phyloP scores from a whole-genome alignment of 2,113 vertebrate genomes.

The Osmerus eperlanus region DNA sequence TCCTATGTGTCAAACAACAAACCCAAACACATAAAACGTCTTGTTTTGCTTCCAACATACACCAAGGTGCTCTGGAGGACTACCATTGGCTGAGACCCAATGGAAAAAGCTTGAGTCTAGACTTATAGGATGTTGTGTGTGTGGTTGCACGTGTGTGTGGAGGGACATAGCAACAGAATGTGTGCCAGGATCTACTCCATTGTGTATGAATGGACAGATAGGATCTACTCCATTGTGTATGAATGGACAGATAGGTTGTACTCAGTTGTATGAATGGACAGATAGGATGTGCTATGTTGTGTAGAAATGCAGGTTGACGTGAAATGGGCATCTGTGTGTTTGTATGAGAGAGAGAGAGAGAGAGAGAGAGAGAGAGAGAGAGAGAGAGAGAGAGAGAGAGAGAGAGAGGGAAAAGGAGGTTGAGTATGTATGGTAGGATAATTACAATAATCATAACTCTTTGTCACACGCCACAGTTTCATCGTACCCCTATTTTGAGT shows the following conservation, averaged over 20 bases:
- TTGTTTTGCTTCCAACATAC: slow-evolving; percentile 42
- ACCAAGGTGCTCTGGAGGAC: slow-evolving; percentile 36
- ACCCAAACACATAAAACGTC: slow-evolving; percentile 53
- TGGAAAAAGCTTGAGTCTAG: slow-evolving; percentile 41
- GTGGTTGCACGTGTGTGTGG: not conserved
- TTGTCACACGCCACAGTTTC: too few relatives aligned
- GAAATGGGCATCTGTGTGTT: not conserved
- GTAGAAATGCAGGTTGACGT: not conserved
- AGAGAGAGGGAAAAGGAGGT: not conserved
- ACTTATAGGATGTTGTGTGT: not conserved
- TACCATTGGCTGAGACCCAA: slow-evolving; percentile 39
- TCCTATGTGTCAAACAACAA: slow-evolving; percentile 16
- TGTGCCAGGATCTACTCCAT: not conserved
- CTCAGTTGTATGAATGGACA: too few relatives aligned
- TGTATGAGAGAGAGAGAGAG: not conserved
- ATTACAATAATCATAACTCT: too few relatives aligned
- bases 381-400: not conserved
- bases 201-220: too few relatives aligned
- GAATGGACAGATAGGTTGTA: too few relatives aligned
- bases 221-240: too few relatives aligned
- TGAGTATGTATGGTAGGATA: not conserved
- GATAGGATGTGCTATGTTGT: too few relatives aligned
- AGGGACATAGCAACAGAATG: not conserved
- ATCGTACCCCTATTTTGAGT: too few relatives aligned
- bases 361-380: not conserved